phyloP scores from a whole-genome alignment of 2,797 vertebrate species.

The Sebastolobus altivelis region DNA sequence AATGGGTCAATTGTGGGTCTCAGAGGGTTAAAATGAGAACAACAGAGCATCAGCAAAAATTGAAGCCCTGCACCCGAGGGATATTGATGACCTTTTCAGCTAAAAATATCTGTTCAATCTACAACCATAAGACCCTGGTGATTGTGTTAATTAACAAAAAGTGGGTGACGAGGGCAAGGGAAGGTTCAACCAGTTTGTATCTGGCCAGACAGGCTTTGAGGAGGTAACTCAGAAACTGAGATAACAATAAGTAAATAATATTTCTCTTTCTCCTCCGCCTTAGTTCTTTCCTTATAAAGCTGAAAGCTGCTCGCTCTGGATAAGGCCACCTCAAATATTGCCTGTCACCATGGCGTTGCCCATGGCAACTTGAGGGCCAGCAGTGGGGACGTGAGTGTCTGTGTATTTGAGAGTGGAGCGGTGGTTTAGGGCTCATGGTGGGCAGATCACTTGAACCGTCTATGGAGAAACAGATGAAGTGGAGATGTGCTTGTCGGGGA shows the following conservation, averaged over 20 bases:
- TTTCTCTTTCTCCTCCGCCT: slow-evolving; percentile 8
- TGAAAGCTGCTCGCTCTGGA: slow-evolving; percentile 38
- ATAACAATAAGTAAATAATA: slow-evolving; percentile 45
- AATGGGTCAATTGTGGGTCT: no score
- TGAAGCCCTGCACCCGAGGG: background rate
- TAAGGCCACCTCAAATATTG: slow-evolving; percentile 49
- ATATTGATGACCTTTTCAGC: background rate
- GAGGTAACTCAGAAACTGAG: slow-evolving; percentile 24
- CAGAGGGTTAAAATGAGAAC: background rate
- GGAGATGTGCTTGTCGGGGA: slow-evolving; percentile 5
- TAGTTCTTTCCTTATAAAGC: slow-evolving; percentile 24
- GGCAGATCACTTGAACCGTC: slow-evolving; percentile 16
- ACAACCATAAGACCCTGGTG: background rate
- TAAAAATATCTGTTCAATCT: background rate
- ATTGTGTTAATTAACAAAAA: background rate
- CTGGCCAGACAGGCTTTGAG: slow-evolving; percentile 28
- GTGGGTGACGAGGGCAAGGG: background rate
- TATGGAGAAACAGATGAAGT: slow-evolving; percentile 4
- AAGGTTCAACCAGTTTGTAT: background rate
- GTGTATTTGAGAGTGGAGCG: background rate
- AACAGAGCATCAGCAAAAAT: background rate
- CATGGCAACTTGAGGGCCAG: slow-evolving; percentile 41
- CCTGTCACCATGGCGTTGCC: slow-evolving; percentile 53
- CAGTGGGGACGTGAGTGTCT: background rate
- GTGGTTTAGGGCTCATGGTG: slow-evolving; percentile 1